These are phyloP conservation scores for Mormyrus iriodes DNA, from an alignment of 2,113 vertebrate species.

Conservation along the genomic window DNA sequence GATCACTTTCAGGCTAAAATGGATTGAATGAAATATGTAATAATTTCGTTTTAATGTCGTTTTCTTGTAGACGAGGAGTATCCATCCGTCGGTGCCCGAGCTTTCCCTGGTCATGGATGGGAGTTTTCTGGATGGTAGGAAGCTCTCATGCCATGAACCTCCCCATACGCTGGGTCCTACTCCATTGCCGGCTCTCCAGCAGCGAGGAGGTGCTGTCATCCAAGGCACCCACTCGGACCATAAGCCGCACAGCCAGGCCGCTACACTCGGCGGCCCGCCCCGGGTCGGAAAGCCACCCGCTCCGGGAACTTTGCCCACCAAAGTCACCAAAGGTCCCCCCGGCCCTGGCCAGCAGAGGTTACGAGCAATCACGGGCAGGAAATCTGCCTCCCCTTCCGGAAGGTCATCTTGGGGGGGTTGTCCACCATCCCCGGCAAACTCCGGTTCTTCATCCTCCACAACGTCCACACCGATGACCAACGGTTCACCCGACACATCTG, in stretches of 20 bases:
- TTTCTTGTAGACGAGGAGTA: conserved; percentile 49
- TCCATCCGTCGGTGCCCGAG: conserved; percentile 89
- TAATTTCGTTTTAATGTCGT: not conserved
- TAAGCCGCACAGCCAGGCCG: conserved; percentile 34
- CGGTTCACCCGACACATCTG: conserved; percentile 49
- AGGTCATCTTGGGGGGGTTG: conserved; percentile 40
- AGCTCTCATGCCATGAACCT: conserved; percentile 22
- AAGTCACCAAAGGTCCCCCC: conserved; percentile 42
- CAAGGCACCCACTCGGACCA: conserved; percentile 18
- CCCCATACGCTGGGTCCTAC: conserved; percentile 30
- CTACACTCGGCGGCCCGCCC: conserved; percentile 35
- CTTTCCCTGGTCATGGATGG: conserved; percentile 86
- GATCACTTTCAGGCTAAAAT: not conserved
- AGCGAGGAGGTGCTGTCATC: conserved; percentile 28
- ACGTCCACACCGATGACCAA: conserved; percentile 50
- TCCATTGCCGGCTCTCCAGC: conserved; percentile 31
- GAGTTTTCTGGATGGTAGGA: conserved; percentile 53
- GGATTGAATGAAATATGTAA: not conserved
- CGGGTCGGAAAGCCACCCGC: conserved; percentile 42
- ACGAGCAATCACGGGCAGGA: conserved; percentile 36
- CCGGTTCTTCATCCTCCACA: conserved; percentile 45
- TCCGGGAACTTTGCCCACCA: conserved; percentile 39
- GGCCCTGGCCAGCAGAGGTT: conserved; percentile 29
- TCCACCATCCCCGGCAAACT: conserved; percentile 17
- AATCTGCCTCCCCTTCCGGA: conserved; percentile 34